These are phyloP conservation scores for Momotus momota DNA, from an alignment of 2,797 vertebrate genomes.

Conservation along the genomic window DNA sequence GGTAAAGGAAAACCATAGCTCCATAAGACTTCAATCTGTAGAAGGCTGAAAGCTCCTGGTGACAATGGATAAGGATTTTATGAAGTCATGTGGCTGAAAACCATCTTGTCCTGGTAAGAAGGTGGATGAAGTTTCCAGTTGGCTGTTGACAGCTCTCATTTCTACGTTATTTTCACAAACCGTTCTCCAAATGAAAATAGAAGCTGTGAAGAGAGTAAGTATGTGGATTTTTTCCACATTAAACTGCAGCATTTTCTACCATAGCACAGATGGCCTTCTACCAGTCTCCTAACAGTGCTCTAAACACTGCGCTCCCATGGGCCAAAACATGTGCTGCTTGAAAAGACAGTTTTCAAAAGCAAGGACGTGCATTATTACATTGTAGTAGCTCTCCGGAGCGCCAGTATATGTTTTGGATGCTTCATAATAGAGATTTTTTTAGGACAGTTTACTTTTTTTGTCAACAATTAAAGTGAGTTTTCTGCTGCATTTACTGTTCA, in stretches of 20 bases:
- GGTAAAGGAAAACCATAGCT: neutral
- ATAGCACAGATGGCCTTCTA: constrained; percentile 28
- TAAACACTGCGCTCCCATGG: neutral
- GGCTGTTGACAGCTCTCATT: neutral
- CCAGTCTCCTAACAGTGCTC: neutral
- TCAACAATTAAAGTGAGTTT: neutral
- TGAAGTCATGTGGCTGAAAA: neutral
- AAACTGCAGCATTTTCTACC: constrained; percentile 23
- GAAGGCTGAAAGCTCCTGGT: neutral
- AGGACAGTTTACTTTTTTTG: neutral
- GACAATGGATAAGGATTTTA: neutral
- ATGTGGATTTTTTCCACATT: neutral
- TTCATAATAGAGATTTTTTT: neutral
- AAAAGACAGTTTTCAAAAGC: neutral
- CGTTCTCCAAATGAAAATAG: neutral
- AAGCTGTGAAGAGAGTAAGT: constrained; percentile 10
- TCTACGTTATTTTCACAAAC: neutral
- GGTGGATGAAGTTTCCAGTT: neutral
- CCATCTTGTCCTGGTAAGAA: neutral
- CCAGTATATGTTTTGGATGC: neutral
- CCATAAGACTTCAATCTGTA: neutral
- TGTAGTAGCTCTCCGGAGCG: neutral
- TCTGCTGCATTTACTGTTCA: neutral
- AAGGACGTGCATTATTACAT: neutral
- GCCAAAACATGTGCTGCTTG: neutral